phyloP scores from a whole-genome alignment of 1,140 invertebrate genomes.

The Bombus waltoni region DNA sequence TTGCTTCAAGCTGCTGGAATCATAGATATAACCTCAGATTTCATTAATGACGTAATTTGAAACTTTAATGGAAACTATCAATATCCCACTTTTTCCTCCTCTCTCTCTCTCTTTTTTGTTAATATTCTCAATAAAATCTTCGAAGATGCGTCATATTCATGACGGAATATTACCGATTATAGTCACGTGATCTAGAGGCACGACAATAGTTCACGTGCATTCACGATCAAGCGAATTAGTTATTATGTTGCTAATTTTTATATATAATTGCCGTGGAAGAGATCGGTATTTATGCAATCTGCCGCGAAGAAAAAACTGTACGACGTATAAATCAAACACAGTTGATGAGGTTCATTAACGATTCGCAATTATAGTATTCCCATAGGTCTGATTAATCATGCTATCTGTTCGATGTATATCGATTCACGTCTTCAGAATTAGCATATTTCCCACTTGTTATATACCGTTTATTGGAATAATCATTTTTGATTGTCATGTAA shows the following conservation, averaged over 20 bases:
- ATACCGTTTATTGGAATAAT: not conserved
- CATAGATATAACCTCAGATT: not conserved
- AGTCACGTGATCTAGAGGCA: not conserved
- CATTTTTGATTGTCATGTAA: not conserved
- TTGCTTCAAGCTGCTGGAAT: not conserved
- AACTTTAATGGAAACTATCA: not conserved
- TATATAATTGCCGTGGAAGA: no score
- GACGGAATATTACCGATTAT: slow-evolving; percentile 4
- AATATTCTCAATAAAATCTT: not conserved
- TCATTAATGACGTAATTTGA: not conserved
- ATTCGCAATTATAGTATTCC: slow-evolving; percentile 4
- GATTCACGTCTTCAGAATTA: slow-evolving; percentile 14
- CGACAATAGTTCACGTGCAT: not conserved
- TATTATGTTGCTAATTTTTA: not conserved
- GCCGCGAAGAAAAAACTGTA: not conserved
- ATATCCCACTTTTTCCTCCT: not conserved
- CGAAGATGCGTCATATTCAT: not conserved
- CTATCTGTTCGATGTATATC: not conserved
- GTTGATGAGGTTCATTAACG: not conserved
- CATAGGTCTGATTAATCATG: not conserved
- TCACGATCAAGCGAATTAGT: not conserved
- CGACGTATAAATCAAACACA: not conserved
- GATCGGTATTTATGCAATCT: no score
- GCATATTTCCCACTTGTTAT: not conserved
- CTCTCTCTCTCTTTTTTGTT: not conserved